Percentiles rank a stretch among this genome's conserved stretches.
Evolutionary conservation across 2,113 vertebrate species (phyloP).

Genomic region (Phocoena sinus): DNA sequence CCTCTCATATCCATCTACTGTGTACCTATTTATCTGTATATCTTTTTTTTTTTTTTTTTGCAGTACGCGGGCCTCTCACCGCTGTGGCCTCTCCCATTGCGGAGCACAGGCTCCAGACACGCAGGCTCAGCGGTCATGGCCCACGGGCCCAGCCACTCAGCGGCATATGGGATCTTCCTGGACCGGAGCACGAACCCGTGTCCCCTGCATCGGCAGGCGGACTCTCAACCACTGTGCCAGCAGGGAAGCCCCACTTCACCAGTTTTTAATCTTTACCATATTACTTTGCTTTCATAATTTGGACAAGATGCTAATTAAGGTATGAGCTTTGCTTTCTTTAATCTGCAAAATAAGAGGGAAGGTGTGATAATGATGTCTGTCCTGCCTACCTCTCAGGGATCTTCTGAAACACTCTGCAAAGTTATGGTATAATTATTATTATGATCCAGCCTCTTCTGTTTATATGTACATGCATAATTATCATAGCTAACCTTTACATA

Average conservation of each 20-base stretch:
- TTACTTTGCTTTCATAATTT: not conserved
- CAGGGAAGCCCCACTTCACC: not conserved
- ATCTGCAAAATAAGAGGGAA: not conserved
- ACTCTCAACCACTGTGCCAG: too few species aligned
- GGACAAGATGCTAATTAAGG: conserved; percentile 9
- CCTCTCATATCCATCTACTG: not conserved
- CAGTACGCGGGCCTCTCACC: too few species aligned
- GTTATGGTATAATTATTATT: not conserved
- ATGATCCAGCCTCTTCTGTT: not conserved
- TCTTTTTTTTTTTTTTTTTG: not conserved
- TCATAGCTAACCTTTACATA: not conserved
- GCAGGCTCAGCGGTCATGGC: too few species aligned
- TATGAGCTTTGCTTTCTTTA: not conserved
- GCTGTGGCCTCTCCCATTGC: too few species aligned
- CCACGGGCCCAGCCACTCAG: too few species aligned
- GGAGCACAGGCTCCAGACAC: too few species aligned
- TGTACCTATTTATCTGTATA: not conserved
- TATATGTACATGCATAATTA: not conserved
- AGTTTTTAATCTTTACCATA: not conserved
- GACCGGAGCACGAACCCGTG: too few species aligned
- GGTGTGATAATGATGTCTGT: not conserved
- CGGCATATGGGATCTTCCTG: too few species aligned
- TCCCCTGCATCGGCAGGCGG: too few species aligned
- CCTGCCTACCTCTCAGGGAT: not conserved
- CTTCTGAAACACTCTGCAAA: not conserved